A percentile compares a stretch with the other conserved stretches of the same genome.
phyloP scores from a whole-genome alignment of 2,113 vertebrate species.

The Carassius auratus region DNA sequence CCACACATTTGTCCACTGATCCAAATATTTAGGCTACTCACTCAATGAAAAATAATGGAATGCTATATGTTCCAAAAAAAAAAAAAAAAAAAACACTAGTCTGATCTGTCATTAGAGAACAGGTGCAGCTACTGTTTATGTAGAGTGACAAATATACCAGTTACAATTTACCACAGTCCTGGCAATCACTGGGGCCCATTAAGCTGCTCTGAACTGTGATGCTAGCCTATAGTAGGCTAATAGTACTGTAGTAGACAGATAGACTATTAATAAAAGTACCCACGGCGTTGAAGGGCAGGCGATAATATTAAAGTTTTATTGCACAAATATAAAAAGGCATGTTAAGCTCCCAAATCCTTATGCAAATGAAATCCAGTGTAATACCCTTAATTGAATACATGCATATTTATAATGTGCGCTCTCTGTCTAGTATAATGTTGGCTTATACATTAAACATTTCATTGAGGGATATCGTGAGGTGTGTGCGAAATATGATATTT shows the following conservation, averaged over 20 bases:
- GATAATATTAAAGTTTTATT: constrained; percentile 76
- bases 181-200: constrained; percentile 11
- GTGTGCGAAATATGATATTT: constrained; percentile 78
- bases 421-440: constrained; percentile 72
- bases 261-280: constrained; percentile 45
- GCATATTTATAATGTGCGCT: constrained; percentile 80
- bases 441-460: constrained; percentile 83
- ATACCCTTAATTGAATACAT: constrained; percentile 84
- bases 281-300: constrained; percentile 53
- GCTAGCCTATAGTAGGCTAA: background rate
- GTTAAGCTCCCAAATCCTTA: constrained; percentile 77
- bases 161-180: background rate
- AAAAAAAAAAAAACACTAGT: background rate
- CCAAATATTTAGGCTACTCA: background rate
- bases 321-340: constrained; percentile 74
- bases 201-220: constrained; percentile 3
- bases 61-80: constrained; percentile 1
- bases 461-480: constrained; percentile 73
- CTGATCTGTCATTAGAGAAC: constrained; percentile 30
- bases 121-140: constrained; percentile 26
- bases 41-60: background rate
- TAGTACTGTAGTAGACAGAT: constrained; percentile 21
- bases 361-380: constrained; percentile 77
- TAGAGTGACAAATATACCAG: constrained; percentile 25
- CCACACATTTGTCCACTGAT: background rate